A percentile compares a stretch with the other conserved stretches of the same genome.
Conservation (phyloP, 2,888 invertebrate species). For the Trypoxylon attenuatum region DNA sequence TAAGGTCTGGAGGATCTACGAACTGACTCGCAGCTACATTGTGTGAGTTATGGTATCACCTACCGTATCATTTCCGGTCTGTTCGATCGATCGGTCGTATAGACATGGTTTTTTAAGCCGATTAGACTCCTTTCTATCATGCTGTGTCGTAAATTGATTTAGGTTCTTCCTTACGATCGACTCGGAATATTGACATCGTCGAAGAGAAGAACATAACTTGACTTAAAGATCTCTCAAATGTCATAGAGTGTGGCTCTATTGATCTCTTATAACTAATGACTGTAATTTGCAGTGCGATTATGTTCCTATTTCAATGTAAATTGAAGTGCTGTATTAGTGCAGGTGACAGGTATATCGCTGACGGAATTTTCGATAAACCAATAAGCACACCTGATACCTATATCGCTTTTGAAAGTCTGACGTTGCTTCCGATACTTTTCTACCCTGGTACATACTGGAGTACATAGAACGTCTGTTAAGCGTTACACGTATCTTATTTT, state of each 20-base stretch:
- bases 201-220: no score
- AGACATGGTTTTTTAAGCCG: no score
- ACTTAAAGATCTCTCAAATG: not conserved
- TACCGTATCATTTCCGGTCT: no score
- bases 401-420: slow-evolving; percentile 36
- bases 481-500: slow-evolving; percentile 45
- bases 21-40: not conserved
- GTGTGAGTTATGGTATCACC: no score
- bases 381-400: slow-evolving; percentile 44
- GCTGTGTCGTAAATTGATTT: no score
- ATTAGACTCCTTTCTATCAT: no score
- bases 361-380: slow-evolving; percentile 45
- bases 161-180: no score
- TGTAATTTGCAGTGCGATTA: slow-evolving; percentile 12
- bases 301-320: slow-evolving; percentile 1
- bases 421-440: slow-evolving; percentile 38
- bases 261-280: slow-evolving; percentile 17
- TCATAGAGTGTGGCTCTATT: no score
- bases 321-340: slow-evolving; percentile 22
- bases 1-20: not conserved
- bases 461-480: slow-evolving; percentile 35
- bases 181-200: no score
- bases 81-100: no score
- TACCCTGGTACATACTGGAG: slow-evolving; percentile 32
- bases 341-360: slow-evolving; percentile 6